These are phyloP conservation scores for Parnassius apollo DNA, from an alignment of 2,888 invertebrate genomes.

Conservation along the genomic window DNA sequence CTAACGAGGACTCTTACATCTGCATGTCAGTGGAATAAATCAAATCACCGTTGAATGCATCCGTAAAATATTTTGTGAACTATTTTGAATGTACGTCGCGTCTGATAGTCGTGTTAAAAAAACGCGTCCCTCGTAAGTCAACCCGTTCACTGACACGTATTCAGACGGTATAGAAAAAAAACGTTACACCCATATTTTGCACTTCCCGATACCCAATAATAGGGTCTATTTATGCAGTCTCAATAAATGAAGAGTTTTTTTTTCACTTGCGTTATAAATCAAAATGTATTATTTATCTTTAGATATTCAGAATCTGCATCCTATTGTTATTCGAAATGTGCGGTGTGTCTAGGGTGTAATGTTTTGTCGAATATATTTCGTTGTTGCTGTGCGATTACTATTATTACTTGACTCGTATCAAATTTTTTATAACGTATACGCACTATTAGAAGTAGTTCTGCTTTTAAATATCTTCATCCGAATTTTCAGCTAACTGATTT, in stretches of 20 bases:
- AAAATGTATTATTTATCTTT: constrained; percentile 82
- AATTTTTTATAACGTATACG: constrained; percentile 7
- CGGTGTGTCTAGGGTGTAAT: constrained; percentile 80
- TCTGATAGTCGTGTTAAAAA: constrained; percentile 50
- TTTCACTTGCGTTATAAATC: constrained; percentile 77
- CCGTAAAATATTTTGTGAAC: constrained; percentile 78
- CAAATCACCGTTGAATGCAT: constrained; percentile 79
- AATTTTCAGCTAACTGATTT: constrained; percentile 1
- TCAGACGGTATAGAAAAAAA: constrained; percentile 68
- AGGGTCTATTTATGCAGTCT: constrained; percentile 80
- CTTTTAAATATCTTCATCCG: constrained; percentile 1
- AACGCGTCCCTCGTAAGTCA: constrained; percentile 64
- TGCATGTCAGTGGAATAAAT: constrained; percentile 80
- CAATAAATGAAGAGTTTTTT: constrained; percentile 80
- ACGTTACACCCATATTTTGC: constrained; percentile 80
- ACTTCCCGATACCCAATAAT: constrained; percentile 78
- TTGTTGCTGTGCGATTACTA: constrained; percentile 50
- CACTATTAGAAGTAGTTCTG: background rate
- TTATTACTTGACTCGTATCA: constrained; percentile 38
- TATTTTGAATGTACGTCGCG: constrained; percentile 73
- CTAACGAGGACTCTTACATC: constrained; percentile 78
- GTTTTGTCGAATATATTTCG: constrained; percentile 61
- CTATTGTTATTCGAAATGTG: constrained; percentile 78
- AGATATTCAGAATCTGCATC: constrained; percentile 79
- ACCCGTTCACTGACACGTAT: constrained; percentile 78